Base-by-base conservation (phyloP, 2,113 vertebrate genomes). In the Ochotona princeps region DNA sequence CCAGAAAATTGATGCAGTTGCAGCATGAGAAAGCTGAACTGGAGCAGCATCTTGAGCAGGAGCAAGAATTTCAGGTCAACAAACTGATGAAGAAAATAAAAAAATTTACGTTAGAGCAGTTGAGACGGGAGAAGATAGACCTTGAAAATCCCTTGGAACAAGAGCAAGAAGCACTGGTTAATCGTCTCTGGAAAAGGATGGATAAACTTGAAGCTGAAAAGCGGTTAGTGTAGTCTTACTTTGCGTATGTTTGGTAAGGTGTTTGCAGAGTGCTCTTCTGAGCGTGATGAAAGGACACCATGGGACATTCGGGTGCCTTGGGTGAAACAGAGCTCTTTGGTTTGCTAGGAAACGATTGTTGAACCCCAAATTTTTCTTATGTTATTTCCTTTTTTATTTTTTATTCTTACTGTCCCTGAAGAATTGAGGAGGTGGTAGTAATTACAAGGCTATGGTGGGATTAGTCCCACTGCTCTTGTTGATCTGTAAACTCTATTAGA, bases 61-160 rank as follows among this genome's bases (percentile, higher is more conserved):
- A 99, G 93, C 99, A 99, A 96, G 99, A 99, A 97, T 99, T 99
- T 97, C 99, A 99, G 97, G 99, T 99, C 96, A 99, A 99, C 98
- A 99, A 99, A 95, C 97, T 99, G 94, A 99, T 99, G 99, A 99
- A 99, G 98, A 99, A 99, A 98, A 99, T 99, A 70, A 99, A 99
- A 97, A 99, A 99, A 94, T 98, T 99, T 26, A 99, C 99, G n/a
- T 97, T 99, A 95, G 99, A 99, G 93, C 99, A 97, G 99, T 98
- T 99, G 97, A 98, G 99, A 91, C 98, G 99, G 72, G 99, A 99
- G 98, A 99, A 99, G 98, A 99, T 99, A 28, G 99, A 99, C 98
- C 99, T 99, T 97, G 99, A 99, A 97, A 99, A 99, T 97, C 99
- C 99, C 61, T 98, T 99, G 97, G 99, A 99, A 93, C 99, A 99